phyloP scores from a whole-genome alignment of 2,888 invertebrate species.

The Metacarcinus magister region DNA sequence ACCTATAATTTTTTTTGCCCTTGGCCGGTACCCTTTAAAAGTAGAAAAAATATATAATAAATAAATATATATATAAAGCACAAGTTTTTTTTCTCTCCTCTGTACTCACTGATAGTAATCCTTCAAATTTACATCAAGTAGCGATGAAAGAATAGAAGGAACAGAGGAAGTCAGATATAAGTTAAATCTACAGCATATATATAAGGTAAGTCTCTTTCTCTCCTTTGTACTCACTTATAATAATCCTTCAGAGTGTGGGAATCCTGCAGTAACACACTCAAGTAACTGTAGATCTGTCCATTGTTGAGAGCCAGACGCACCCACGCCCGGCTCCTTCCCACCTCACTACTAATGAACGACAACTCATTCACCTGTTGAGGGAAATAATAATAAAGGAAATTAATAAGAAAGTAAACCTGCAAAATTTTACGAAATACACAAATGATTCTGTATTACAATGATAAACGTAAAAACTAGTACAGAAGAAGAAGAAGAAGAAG shows the following conservation, averaged over 20 bases:
- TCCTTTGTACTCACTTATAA: constrained; percentile 86
- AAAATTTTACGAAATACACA: background rate
- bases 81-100: background rate
- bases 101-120: constrained; percentile 89
- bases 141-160: background rate
- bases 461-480: background rate
- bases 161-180: background rate
- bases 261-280: constrained; percentile 92
- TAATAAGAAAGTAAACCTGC: no score
- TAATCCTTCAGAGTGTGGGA: constrained; percentile 91
- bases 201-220: background rate
- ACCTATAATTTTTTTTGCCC: no score
- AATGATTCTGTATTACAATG: background rate
- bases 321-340: constrained; percentile 96
- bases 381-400: no score
- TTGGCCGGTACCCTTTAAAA: no score
- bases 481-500: background rate
- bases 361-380: constrained; percentile 88
- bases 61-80: background rate
- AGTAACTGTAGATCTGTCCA: constrained; percentile 93
- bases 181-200: background rate
- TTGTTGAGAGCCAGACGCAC: constrained; percentile 95
- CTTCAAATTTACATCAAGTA: constrained; percentile 86
- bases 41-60: constrained; percentile 35
- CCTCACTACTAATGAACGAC: constrained; percentile 93